Evolutionary conservation across 2,888 invertebrate species (phyloP), one percentile per base, ranked within the genome.

Genomic region (Parasteatoda lunata): DNA sequence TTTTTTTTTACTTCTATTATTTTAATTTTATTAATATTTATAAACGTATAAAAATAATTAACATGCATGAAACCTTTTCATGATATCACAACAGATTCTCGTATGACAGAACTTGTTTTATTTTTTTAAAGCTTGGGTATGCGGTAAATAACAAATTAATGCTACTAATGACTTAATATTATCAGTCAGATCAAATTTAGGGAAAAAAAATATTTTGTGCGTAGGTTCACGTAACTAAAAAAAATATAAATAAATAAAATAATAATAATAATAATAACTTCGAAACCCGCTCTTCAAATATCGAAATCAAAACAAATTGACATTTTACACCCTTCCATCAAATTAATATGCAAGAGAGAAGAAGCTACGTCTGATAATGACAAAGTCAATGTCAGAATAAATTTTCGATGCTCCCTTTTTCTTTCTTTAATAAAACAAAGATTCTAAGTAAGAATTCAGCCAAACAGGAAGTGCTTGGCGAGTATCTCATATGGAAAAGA

Each of bases 301-400:
- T 75, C 75, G 75, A 52, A 48, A 71, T 49, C 54, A 69, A 73
- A 54, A 48, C 59, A 4, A 78, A 78, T 77, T 86, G 85, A 86
- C 85, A 59, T 71, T 59, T 86, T 80, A 86, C 85, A 86, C 80
- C 65, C 66, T 80, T 70, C 80, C 72, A 75, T 86, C 85, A 81
- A 77, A 76, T 86, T 86, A 86, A 77, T 70, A 86, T 86, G 76
- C 85, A 68, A 59, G 49, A 13, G 15, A 77, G 73, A 59, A 52
- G 51, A n/a, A 30, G 15, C 72, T 15, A 52, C 15, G 7, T 51
- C 52, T 64, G 85, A 80, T 86, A 86, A 86, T n/a, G 9, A 15
- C 64, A 54, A 51, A 78, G 66, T 72, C 77, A 78, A 64, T 69
- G 47, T n/a, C 49, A 48, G 84, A 75, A 79, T 70, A 79, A 76